These are phyloP conservation scores for Campoletis raptor DNA, from an alignment of 2,888 invertebrate species.

Conservation along the genomic window DNA sequence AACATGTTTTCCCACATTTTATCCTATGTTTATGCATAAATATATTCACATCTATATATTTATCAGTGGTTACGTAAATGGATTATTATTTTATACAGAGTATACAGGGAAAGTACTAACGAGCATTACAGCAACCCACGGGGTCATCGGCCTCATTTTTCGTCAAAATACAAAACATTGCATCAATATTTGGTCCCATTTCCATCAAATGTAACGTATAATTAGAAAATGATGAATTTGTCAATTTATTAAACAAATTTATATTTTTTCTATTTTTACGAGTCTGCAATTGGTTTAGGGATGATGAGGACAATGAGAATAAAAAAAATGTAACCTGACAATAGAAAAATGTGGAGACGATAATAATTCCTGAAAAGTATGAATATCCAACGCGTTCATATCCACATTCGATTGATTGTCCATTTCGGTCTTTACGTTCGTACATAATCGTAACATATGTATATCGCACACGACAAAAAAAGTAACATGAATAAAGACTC, in stretches of 20 bases:
- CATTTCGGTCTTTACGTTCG: neutral
- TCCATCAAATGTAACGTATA: neutral
- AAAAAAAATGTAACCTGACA: neutral
- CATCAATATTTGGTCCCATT: neutral
- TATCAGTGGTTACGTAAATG: neutral
- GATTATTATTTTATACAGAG: neutral
- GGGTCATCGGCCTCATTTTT: neutral
- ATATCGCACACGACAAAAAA: neutral
- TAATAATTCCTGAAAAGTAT: neutral
- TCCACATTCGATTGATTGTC: neutral
- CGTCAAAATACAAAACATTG: neutral
- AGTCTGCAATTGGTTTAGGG: too few relatives aligned
- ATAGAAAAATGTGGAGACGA: neutral
- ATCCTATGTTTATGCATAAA: neutral
- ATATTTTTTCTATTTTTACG: neutral
- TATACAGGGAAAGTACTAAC: neutral
- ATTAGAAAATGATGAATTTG: neutral
- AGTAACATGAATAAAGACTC: neutral
- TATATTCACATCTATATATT: neutral
- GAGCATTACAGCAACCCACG: neutral
- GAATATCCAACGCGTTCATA: neutral
- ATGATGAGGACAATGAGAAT: neutral
- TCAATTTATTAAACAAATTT: neutral
- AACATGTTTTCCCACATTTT: conserved; percentile 45
- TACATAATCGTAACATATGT: neutral